Percentiles rank a stretch among this genome's conserved stretches.
These are phyloP conservation scores for Stegophylla sp. DNA, from an alignment of 2,888 invertebrate genomes.

Conservation along the genomic window DNA sequence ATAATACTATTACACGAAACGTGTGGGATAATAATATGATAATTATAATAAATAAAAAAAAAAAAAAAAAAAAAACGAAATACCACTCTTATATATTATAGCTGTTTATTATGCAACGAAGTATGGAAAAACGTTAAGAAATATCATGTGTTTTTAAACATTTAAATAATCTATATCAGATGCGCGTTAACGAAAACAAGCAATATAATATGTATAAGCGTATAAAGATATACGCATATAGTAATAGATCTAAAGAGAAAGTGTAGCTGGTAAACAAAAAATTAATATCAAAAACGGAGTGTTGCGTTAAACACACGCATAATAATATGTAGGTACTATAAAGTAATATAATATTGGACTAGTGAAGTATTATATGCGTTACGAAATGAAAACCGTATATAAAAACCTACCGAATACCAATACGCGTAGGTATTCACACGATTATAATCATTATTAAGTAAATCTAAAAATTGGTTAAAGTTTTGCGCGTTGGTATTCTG, in stretches of 20 bases:
- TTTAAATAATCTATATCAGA: slow-evolving; percentile 28
- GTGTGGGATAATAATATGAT: slow-evolving; percentile 17
- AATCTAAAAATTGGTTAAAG: too few species aligned
- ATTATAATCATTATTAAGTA: too few species aligned
- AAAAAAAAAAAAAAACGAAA: slow-evolving; percentile 6
- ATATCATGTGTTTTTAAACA: slow-evolving; percentile 8
- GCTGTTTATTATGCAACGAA: background rate
- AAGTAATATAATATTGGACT: background rate
- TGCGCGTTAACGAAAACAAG: background rate
- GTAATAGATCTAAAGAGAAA: background rate
- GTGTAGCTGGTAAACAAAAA: background rate
- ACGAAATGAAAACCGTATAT: too few species aligned
- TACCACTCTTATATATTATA: background rate
- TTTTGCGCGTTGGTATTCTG: too few species aligned
- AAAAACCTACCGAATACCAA: too few species aligned
- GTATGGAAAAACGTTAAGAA: slow-evolving; percentile 1
- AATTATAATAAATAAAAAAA: too few species aligned
- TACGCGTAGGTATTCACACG: too few species aligned
- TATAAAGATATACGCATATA: too few species aligned
- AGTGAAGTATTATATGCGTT: too few species aligned
- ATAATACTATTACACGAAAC: background rate
- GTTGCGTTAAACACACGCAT: background rate
- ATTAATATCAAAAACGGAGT: slow-evolving; percentile 2
- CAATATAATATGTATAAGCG: background rate
- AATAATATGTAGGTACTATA: background rate